These are phyloP conservation scores for Lypha dubia DNA, from an alignment of 2,888 invertebrate genomes.

Conservation along the genomic window DNA sequence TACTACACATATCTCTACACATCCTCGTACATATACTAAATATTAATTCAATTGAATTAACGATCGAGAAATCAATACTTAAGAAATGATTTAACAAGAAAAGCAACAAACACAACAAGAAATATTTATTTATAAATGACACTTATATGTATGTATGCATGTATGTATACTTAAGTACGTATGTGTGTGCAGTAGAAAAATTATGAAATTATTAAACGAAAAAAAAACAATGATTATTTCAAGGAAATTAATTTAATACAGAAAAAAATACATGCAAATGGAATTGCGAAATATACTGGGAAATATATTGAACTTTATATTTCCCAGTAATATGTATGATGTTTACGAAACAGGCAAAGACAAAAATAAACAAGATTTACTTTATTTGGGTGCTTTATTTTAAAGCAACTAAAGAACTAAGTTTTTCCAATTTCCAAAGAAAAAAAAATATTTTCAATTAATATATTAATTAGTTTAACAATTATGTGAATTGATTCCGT, in stretches of 20 bases:
- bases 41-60: constrained; percentile 40
- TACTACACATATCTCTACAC: background rate
- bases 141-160: background rate
- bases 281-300: too few relatives aligned
- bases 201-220: constrained; percentile 32
- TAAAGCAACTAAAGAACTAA: background rate
- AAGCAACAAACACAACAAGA: background rate
- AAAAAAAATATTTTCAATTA: too few relatives aligned
- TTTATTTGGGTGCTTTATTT: background rate
- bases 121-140: constrained; percentile 22
- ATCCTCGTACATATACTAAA: background rate
- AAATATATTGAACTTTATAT: background rate
- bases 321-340: background rate
- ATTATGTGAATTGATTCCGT: too few relatives aligned
- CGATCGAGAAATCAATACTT: constrained; percentile 43
- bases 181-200: background rate
- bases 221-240: constrained; percentile 11
- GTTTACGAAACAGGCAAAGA: background rate
- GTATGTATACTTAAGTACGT: too few relatives aligned
- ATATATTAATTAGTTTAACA: too few relatives aligned
- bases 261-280: too few relatives aligned
- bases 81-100: constrained; percentile 21
- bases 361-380: background rate
- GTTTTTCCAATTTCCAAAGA: background rate
- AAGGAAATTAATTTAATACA: constrained; percentile 42